These are phyloP conservation scores for Orthonyx spaldingii DNA, from an alignment of 2,113 vertebrate species.

Conservation along the genomic window DNA sequence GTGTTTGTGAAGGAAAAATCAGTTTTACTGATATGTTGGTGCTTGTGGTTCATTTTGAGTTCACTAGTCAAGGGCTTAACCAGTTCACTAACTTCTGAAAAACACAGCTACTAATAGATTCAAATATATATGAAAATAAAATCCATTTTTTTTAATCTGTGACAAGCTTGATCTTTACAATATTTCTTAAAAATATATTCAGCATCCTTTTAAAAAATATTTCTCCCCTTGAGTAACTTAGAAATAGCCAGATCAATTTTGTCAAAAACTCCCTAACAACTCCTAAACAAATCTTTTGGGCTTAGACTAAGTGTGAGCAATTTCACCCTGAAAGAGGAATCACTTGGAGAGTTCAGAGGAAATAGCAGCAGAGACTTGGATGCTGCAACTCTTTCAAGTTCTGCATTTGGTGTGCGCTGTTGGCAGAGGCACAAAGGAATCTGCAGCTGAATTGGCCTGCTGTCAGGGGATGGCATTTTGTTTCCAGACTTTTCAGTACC, in stretches of 20 bases:
- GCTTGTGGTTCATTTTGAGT: not conserved
- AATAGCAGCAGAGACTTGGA: constrained; percentile 14
- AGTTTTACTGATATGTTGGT: not conserved
- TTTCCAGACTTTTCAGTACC: not conserved
- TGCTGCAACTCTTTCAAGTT: not conserved
- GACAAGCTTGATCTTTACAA: not conserved
- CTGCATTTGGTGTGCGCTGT: not conserved
- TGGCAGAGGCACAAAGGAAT: constrained; percentile 35
- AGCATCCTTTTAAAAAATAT: not conserved
- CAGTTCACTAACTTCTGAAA: not conserved
- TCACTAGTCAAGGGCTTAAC: not conserved
- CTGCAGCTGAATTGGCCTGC: constrained; percentile 4
- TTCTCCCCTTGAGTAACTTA: not conserved
- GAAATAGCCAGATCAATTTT: constrained; percentile 7
- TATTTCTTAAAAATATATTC: not conserved
- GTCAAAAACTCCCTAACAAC: not conserved
- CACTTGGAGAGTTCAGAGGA: constrained; percentile 27
- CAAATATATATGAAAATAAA: not conserved
- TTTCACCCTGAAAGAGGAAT: constrained; percentile 36
- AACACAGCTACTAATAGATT: not conserved
- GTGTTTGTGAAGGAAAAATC: not conserved
- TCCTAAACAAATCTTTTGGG: constrained; percentile 17
- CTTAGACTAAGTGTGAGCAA: constrained; percentile 3
- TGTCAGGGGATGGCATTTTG: constrained; percentile 14
- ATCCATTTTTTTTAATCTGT: not conserved